These are phyloP conservation scores for Ammospiza caudacuta DNA, from an alignment of 2,113 vertebrate species.

Conservation along the genomic window DNA sequence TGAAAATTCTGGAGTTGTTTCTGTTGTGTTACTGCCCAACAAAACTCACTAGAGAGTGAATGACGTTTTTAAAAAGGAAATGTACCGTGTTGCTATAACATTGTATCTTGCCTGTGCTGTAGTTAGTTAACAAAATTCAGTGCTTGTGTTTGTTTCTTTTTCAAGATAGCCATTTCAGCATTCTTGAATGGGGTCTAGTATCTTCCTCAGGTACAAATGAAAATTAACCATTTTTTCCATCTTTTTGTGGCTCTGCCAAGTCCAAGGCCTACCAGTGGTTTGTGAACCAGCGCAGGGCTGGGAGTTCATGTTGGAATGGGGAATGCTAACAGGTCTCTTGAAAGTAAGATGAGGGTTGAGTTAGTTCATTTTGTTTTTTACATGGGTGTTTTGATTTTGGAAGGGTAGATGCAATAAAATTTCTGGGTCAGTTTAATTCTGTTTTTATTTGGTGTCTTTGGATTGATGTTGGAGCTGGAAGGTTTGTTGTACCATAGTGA, in stretches of 20 bases:
- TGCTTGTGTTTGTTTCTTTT: neutral
- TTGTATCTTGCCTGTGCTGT: neutral
- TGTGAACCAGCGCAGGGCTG: neutral
- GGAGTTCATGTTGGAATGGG: neutral
- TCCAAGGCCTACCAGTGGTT: fast-evolving
- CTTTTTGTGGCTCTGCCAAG: neutral
- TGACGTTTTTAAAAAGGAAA: neutral
- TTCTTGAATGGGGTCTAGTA: neutral
- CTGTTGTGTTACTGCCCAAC: neutral
- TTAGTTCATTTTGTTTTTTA: neutral
- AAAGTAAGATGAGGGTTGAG: neutral
- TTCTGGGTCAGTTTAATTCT: neutral
- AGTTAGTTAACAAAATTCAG: neutral
- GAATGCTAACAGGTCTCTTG: neutral
- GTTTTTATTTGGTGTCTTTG: neutral
- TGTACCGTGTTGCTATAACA: fast-evolving
- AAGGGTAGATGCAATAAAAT: neutral
- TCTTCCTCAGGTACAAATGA: neutral
- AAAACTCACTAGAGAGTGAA: neutral
- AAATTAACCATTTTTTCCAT: fast-evolving
- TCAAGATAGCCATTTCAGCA: neutral
- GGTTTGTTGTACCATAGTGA: neutral
- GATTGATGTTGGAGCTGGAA: neutral
- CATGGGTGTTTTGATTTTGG: neutral
- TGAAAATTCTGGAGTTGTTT: neutral